Percentiles rank a stretch among this genome's conserved stretches.
Evolutionary conservation across 2,797 vertebrate species (phyloP).

Genomic region (Amblyopsis hoosieri): DNA sequence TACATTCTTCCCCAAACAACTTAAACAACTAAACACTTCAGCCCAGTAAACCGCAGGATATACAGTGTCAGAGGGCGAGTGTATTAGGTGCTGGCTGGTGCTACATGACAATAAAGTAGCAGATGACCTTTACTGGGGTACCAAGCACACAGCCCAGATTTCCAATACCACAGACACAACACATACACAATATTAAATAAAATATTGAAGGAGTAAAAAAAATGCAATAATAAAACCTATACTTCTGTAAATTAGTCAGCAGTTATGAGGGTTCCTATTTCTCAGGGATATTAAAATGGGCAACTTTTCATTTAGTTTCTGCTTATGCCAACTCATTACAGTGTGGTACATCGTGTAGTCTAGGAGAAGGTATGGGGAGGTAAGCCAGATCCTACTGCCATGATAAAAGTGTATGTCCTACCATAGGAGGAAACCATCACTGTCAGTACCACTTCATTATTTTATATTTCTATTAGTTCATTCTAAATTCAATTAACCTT

Average conservation of each 20-base stretch:
- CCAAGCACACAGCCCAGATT: conserved; percentile 12
- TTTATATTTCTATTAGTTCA: conserved; percentile 36
- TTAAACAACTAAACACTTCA: conserved; percentile 22
- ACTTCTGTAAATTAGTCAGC: conserved; percentile 21
- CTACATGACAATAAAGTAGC: conserved; percentile 61
- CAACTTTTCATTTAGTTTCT: conserved; percentile 36
- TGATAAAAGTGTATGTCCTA: conserved; percentile 79
- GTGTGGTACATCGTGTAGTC: conserved; percentile 46
- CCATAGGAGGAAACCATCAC: conserved; percentile 98
- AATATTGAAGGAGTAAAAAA: conserved; percentile 7
- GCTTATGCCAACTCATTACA: conserved; percentile 37
- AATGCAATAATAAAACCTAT: conserved; percentile 52
- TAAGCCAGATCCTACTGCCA: conserved; percentile 2
- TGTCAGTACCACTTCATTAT: conserved; percentile 69
- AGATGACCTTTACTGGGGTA: conserved; percentile 19
- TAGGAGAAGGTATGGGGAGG: conserved; percentile 44
- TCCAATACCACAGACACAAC: conserved; percentile 37
- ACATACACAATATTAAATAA: conserved; percentile 20
- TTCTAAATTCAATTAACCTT: conserved; percentile 33
- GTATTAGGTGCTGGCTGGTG: conserved; percentile 48
- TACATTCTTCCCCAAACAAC: conserved; percentile 38
- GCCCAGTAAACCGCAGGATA: conserved; percentile 9
- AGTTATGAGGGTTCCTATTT: conserved; percentile 53
- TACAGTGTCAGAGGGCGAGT: conserved; percentile 10
- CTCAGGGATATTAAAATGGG: conserved; percentile 43